Conservation (phyloP, 2,888 invertebrate genomes). For the Dolichomitus sp. region DNA sequence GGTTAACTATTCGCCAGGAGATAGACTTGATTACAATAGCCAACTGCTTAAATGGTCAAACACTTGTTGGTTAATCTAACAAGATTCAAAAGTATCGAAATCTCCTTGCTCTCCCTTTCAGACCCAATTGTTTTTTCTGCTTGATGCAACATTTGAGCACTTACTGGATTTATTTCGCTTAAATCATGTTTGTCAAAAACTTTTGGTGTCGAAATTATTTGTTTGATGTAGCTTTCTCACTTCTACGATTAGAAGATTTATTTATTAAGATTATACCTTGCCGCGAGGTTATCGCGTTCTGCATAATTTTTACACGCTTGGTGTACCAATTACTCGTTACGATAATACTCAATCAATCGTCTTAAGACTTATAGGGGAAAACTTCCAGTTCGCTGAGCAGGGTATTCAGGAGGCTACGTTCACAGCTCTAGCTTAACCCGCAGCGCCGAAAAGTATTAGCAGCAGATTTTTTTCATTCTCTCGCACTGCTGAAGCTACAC, state of each 20-base stretch:
- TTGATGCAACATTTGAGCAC: too few species aligned
- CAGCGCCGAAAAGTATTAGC: slow-evolving; percentile 22
- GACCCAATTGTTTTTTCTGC: too few species aligned
- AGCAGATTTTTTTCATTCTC: slow-evolving; percentile 46
- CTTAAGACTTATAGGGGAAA: slow-evolving; percentile 37
- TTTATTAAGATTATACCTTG: neutral
- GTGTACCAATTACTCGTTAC: neutral
- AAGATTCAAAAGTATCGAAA: too few species aligned
- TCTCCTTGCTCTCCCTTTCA: too few species aligned
- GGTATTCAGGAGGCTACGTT: neutral
- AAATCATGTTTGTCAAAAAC: too few species aligned
- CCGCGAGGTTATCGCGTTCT: neutral
- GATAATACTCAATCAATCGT: slow-evolving; percentile 29
- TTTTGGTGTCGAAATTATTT: too few species aligned
- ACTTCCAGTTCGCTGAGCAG: slow-evolving; percentile 7
- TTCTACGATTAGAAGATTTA: neutral
- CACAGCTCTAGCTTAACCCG: slow-evolving; percentile 1
- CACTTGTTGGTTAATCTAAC: too few species aligned
- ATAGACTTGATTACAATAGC: too few species aligned
- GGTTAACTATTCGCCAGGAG: too few species aligned
- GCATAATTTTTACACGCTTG: neutral
- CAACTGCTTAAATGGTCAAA: too few species aligned
- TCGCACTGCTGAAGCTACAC: slow-evolving; percentile 8
- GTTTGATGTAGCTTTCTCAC: too few species aligned
- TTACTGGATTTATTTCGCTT: too few species aligned